Base-by-base conservation (phyloP, 2,797 vertebrate species). In the Choloepus didactylus region DNA sequence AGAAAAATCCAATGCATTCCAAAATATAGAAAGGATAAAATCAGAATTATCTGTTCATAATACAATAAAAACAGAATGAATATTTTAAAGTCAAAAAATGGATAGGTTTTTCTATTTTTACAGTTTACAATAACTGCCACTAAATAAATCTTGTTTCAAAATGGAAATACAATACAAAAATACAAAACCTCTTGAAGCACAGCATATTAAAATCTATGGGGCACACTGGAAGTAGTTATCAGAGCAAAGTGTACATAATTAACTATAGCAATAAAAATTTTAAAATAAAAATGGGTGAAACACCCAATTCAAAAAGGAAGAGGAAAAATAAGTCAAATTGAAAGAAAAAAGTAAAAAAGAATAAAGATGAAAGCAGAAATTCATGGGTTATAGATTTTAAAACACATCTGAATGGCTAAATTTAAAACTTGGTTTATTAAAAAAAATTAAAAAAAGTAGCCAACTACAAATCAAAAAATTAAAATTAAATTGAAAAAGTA, bases 301-400 rank as follows among this genome's bases (percentile, higher is more conserved):
- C 12, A 54, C 3, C 6, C 27, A 31, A 44, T 4, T 83, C 25
- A 25, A 75, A 51, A 51, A 27, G 14, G 25, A 44, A 75, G n/a
- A n/a, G 4, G n/a, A n/a, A 4, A 10, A 35, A 54, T 56, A 54
- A 25, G 9, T 27, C n/a, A 66, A 64, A 51, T 29, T 35, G 11
- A 35, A 49, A 82, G 54, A 16, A 7, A 2, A 5, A 2, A 0
- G 9, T 9, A 23, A 8, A 15, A n/a, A 23, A 31, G 2, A 25
- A 31, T 19, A 27, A 35, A 25, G 31, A 49, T 2, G 31, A 59
- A 81, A 2, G 18, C 7, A 0, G 2, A 2, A n/a, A 27, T 6
- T 12, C 27, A 29, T 0, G 25, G 2, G 6, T 25, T 6, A 16
- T 9, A 3, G 4, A 66, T 5, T 41, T 91, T 25, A n/a, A 29